These are phyloP conservation scores for Poeciliopsis infans DNA, from an alignment of 2,797 vertebrate species.

Conservation along the genomic window DNA sequence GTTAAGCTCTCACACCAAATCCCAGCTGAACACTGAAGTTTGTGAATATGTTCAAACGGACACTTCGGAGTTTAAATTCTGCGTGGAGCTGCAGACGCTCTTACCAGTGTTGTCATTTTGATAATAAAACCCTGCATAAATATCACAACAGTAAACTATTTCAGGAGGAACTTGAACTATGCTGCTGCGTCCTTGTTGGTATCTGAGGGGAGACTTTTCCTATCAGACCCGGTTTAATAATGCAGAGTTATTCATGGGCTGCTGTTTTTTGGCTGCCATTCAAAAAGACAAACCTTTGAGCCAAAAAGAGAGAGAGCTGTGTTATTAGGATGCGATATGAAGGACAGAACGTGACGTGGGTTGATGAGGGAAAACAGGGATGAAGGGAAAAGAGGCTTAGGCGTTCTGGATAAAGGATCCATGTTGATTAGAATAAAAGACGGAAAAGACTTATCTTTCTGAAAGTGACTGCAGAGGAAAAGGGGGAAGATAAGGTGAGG, in stretches of 20 bases:
- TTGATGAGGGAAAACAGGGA: constrained; percentile 19
- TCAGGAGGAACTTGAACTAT: background rate
- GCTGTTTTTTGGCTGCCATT: constrained; percentile 43
- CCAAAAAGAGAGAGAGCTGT: constrained; percentile 2
- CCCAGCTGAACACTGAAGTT: background rate
- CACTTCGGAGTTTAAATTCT: background rate
- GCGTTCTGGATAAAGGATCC: constrained; percentile 18
- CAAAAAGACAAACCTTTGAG: constrained; percentile 15
- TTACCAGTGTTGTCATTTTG: constrained; percentile 23
- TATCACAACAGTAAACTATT: constrained; percentile 29
- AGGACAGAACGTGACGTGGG: constrained; percentile 7
- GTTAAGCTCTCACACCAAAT: background rate
- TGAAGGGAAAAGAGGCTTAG: constrained; percentile 11
- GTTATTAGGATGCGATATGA: constrained; percentile 16
- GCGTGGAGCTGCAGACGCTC: constrained; percentile 5
- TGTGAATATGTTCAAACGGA: background rate
- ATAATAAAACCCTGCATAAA: constrained; percentile 32
- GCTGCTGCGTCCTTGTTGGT: background rate
- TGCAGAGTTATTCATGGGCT: constrained; percentile 21
- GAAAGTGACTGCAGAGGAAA: background rate
- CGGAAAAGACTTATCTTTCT: background rate
- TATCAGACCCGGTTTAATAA: constrained; percentile 1
- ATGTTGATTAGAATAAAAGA: constrained; percentile 14
- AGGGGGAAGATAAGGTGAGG: background rate
- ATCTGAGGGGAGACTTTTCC: background rate